phyloP scores from a whole-genome alignment of 2,797 vertebrate species.

The Erethizon dorsatum region DNA sequence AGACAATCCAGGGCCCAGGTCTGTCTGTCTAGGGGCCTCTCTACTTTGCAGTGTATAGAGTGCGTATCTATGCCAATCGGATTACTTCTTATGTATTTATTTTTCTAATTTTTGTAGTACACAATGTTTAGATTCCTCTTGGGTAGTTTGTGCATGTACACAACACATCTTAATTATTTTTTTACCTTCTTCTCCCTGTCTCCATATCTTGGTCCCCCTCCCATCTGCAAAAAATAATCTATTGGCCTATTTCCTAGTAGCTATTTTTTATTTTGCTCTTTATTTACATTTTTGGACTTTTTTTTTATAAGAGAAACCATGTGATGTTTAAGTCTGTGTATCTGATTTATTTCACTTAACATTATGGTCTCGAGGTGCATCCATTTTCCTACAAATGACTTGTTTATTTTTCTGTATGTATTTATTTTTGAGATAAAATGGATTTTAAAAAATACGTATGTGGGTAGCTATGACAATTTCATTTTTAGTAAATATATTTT shows the following conservation, averaged over 20 bases:
- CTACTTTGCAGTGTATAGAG: neutral
- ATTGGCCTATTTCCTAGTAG: neutral
- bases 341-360: neutral
- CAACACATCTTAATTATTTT: neutral
- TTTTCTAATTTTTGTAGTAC: neutral
- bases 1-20: neutral
- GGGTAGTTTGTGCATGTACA: neutral
- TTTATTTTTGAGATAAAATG: neutral
- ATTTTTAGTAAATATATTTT: slow-evolving; percentile 41
- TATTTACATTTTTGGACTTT: neutral
- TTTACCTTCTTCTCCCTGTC: neutral
- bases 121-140: neutral
- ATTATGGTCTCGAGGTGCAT: neutral
- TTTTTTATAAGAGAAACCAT: neutral
- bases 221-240: neutral
- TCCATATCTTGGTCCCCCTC: neutral
- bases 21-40: neutral
- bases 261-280: neutral
- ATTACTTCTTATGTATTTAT: neutral
- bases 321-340: neutral
- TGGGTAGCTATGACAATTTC: slow-evolving; percentile 49
- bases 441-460: neutral
- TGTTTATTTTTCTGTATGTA: neutral
- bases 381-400: neutral
- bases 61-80: accelerated